Evolutionary conservation across 1,140 invertebrate genomes (phyloP), one percentile per base, ranked within the genome.

Genomic region (Planococcus citri): DNA sequence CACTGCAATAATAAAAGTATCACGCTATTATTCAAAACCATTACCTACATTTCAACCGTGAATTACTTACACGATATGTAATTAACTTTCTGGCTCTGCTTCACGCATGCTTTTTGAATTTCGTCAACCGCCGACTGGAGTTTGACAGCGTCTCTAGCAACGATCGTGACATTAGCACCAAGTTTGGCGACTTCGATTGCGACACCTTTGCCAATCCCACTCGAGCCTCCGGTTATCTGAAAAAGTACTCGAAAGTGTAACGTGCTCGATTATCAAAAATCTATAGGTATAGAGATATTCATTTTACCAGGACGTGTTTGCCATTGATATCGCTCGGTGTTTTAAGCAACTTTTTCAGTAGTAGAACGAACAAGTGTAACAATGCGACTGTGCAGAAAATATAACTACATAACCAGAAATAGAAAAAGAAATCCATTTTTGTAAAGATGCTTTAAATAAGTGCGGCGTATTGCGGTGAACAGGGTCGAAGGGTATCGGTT

Each of bases 221-320:
- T 95, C 0, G 95, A 97, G 29, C 95, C 95, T 64, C 95, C 95
- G 25, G 92, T 95, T n/a, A 97, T 68, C 75, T 76, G 20, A n/a
- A 22, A 68, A 22, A 73, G 70, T 17, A 22, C 51, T 41, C 12
- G 27, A 20, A 70, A 69, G 12, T 20, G 17, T 20, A 37, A 51
- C 12, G 17, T 51, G 17, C 41, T 9, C 41, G 2, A n/a, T 51
- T 51, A 6, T 3, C 3, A 51, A 51, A 17, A 3, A 9, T n/a
- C 41, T 14, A 51, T 20, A n/a, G n/a, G n/a, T n/a, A n/a, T n/a
- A n/a, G n/a, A n/a, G 41, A 51, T 9, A 51, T 51, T 51, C 12
- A 14, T 51, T 17, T 51, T 51, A 51, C 41, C 41, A 51, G 17
- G 17, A 51, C 17, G 41, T 51, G 41, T 51, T 51, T 51, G 2